Conservation (phyloP, 2,797 vertebrate genomes). For the Myotis daubentonii region DNA sequence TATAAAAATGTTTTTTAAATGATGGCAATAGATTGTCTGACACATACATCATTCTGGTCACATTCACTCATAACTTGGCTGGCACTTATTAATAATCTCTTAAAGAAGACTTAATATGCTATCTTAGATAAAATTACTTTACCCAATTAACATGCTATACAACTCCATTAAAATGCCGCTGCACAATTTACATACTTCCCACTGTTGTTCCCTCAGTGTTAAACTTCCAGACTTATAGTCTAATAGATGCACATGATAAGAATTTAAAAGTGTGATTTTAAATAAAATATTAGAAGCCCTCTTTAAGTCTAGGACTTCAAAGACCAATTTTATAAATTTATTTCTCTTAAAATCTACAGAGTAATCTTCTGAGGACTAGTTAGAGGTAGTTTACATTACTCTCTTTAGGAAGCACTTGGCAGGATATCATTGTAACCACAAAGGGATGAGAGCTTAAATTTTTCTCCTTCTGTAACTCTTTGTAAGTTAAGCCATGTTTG, state of each 20-base stretch:
- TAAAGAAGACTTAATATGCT: not conserved
- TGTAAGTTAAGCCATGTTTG: constrained; percentile 42
- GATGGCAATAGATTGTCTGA: not conserved
- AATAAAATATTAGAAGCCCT: constrained; percentile 1
- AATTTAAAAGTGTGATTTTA: not conserved
- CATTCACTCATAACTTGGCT: not conserved
- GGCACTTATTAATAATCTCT: not conserved
- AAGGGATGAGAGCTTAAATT: constrained; percentile 30
- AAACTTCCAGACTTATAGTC: not conserved
- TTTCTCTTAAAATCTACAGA: constrained; percentile 47
- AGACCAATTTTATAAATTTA: not conserved
- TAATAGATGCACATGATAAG: not conserved
- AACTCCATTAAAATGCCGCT: not conserved
- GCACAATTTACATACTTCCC: not conserved
- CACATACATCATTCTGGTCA: not conserved
- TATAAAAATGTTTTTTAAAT: not conserved
- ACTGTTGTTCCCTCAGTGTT: not conserved
- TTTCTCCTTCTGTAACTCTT: not conserved
- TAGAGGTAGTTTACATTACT: constrained; percentile 43
- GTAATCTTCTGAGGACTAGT: not conserved
- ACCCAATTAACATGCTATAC: not conserved
- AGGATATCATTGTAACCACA: not conserved
- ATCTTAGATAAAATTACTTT: not conserved
- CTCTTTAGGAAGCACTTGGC: constrained; percentile 30
- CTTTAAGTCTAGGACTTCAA: constrained; percentile 2